Percentiles rank a stretch among this genome's conserved stretches.
Evolutionary conservation across 1,140 invertebrate genomes (phyloP).

Genomic region (Musca vetustissima): DNA sequence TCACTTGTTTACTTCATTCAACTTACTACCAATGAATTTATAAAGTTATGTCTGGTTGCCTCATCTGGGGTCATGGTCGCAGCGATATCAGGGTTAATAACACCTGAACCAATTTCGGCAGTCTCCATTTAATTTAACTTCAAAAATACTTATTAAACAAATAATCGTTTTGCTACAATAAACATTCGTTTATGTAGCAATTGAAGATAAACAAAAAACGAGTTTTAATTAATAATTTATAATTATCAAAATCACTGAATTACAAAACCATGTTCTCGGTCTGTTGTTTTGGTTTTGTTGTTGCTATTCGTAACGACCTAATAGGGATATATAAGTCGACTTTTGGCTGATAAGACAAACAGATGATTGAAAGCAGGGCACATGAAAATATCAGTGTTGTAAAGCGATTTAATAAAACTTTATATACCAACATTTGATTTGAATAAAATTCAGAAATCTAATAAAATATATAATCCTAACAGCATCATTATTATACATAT

Average conservation of each 20-base stretch:
- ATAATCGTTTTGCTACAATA: background rate
- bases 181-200: no score
- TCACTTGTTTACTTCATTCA: background rate
- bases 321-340: no score
- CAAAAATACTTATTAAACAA: background rate
- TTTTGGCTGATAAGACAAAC: no score
- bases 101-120: background rate
- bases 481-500: no score
- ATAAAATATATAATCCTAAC: no score
- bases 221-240: background rate
- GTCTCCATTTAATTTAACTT: background rate
- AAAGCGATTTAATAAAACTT: no score
- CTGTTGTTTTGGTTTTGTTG: background rate
- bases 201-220: background rate
- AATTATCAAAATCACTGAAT: background rate
- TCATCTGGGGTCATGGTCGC: background rate
- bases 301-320: no score
- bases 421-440: no score
- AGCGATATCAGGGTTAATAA: background rate
- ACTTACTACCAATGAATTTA: constrained; percentile 24
- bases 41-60: background rate
- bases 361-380: no score
- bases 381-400: no score
- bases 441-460: no score
- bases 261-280: background rate